A percentile compares a stretch with the other conserved stretches of the same genome.
Evolutionary conservation across 2,113 vertebrate species (phyloP).

Genomic region (Tetrao urogallus): DNA sequence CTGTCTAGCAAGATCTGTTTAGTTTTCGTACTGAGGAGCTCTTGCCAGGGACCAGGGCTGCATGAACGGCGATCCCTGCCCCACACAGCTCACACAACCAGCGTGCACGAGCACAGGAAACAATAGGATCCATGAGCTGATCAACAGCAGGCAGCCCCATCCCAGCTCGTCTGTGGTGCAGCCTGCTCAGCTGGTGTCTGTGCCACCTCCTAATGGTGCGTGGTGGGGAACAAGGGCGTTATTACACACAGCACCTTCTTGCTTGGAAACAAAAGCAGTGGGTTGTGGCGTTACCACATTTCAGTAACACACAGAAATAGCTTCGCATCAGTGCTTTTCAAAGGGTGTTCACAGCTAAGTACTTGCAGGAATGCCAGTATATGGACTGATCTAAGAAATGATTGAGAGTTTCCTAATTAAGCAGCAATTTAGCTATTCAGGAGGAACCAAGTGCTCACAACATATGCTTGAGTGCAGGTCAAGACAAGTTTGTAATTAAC

Average conservation of each 20-base stretch:
- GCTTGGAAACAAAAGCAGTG: neutral
- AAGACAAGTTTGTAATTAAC: slow-evolving; percentile 80
- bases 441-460: slow-evolving; percentile 70
- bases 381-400: slow-evolving; percentile 67
- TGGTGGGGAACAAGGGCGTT: neutral
- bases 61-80: neutral
- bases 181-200: slow-evolving; percentile 12
- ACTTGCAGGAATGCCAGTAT: slow-evolving; percentile 58
- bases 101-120: neutral
- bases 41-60: neutral
- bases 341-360: slow-evolving; percentile 72
- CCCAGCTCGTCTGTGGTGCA: neutral
- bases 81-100: neutral
- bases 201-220: neutral
- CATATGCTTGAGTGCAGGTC: slow-evolving; percentile 77
- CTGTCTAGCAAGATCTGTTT: neutral
- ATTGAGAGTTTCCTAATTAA: slow-evolving; percentile 79
- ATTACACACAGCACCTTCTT: neutral
- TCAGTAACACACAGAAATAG: slow-evolving; percentile 25
- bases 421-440: slow-evolving; percentile 75
- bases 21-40: neutral
- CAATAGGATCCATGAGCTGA: neutral
- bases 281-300: neutral
- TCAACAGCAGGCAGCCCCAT: neutral
- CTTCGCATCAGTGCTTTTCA: slow-evolving; percentile 45